These are phyloP conservation scores for Archegozetes longisetosus DNA, from an alignment of 1,140 invertebrate genomes.

Conservation along the genomic window DNA sequence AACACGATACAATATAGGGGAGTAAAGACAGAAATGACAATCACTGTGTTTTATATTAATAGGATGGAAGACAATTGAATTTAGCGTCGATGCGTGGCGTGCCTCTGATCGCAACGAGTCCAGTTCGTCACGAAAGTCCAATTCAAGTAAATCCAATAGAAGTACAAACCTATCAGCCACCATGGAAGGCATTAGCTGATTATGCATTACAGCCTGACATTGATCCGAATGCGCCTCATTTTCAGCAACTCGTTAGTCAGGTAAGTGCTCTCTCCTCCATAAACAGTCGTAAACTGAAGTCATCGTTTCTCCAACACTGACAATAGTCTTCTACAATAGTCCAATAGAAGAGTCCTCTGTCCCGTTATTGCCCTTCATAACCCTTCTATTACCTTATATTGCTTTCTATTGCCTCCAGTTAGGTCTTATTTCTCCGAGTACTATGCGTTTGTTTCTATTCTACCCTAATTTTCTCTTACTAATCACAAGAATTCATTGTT, in stretches of 20 bases:
- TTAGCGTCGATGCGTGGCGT: constrained; percentile 85
- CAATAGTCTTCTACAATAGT: too few species aligned
- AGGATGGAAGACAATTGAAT: constrained; percentile 81
- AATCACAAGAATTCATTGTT: too few species aligned
- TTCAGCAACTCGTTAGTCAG: constrained; percentile 72
- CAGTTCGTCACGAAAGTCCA: constrained; percentile 75
- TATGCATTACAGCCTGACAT: constrained; percentile 85
- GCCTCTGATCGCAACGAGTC: constrained; percentile 87
- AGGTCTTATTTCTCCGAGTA: too few species aligned
- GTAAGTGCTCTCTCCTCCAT: constrained; percentile 8
- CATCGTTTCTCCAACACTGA: background rate
- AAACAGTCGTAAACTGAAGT: background rate
- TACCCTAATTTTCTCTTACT: too few species aligned
- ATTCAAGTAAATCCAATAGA: constrained; percentile 67
- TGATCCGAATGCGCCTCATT: constrained; percentile 68
- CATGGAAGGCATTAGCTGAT: constrained; percentile 88
- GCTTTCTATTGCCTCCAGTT: too few species aligned
- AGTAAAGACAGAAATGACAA: too few species aligned
- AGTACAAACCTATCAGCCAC: constrained; percentile 88
- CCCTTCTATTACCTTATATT: too few species aligned
- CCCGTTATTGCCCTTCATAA: too few species aligned
- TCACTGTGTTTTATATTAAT: too few species aligned
- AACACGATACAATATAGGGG: too few species aligned
- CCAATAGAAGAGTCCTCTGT: too few species aligned
- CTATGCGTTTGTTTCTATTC: too few species aligned